Conservation (phyloP, 35 echinoderm and acorn worm species). For the Heliocidaris tuberculata region DNA sequence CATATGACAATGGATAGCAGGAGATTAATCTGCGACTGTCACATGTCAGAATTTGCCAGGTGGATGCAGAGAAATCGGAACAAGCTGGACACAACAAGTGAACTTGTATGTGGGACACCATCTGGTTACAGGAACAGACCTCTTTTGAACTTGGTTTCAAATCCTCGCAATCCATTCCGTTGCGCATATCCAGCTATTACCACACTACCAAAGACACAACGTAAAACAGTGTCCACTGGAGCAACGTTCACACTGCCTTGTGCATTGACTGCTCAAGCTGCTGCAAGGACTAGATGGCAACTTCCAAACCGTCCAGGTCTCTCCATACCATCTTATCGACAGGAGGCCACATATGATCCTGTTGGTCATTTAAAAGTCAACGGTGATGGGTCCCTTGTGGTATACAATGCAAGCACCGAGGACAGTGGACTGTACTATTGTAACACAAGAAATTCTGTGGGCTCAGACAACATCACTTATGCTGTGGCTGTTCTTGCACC, state of each 20-base stretch:
- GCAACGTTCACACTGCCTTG: conserved; percentile 60
- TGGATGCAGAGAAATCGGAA: conserved; percentile 60
- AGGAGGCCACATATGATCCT: conserved; percentile 42
- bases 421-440: conserved; percentile 59
- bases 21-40: conserved; percentile 79
- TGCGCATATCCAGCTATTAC: conserved; percentile 61
- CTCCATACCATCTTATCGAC: conserved; percentile 33
- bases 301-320: conserved; percentile 24
- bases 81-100: conserved; percentile 61
- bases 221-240: conserved; percentile 46
- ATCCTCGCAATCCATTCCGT: conserved; percentile 50
- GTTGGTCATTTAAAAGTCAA: conserved; percentile 25
- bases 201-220: conserved; percentile 55
- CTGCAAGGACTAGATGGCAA: conserved; percentile 62
- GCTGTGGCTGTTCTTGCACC: conserved; percentile 37
- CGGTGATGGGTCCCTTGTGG: conserved; percentile 46
- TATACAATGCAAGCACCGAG: conserved; percentile 40
- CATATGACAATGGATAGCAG: conserved; percentile 69
- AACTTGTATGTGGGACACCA: conserved; percentile 61
- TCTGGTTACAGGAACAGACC: conserved; percentile 15
- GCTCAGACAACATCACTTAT: conserved; percentile 47
- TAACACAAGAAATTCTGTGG: conserved; percentile 54
- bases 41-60: conserved; percentile 62
- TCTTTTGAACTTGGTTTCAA: conserved; percentile 41
- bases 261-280: conserved; percentile 43